A percentile compares a stretch with the other conserved stretches of the same genome.
Evolutionary conservation across 2,113 vertebrate genomes (phyloP).

Genomic region (Channa maculata): DNA sequence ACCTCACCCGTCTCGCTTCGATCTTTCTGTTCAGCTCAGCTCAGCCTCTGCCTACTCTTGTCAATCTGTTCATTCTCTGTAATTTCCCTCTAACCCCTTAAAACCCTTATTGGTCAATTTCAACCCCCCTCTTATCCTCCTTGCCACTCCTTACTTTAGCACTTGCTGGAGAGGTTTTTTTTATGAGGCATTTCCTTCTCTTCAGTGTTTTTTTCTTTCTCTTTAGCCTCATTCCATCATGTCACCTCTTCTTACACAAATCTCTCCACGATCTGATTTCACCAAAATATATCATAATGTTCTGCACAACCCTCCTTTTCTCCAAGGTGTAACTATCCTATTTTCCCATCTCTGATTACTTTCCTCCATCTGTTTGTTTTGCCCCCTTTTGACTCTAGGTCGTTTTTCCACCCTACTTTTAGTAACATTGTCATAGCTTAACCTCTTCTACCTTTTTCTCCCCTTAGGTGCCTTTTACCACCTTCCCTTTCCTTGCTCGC

Average conservation of each 20-base stretch:
- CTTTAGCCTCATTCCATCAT: slow-evolving; percentile 34
- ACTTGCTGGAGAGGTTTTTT: slow-evolving; percentile 48
- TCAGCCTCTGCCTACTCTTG: slow-evolving; percentile 29
- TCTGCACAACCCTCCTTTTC: slow-evolving; percentile 30
- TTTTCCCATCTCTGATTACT: slow-evolving; percentile 51
- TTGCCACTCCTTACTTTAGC: slow-evolving; percentile 48
- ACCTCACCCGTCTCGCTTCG: neutral
- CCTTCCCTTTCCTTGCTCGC: neutral
- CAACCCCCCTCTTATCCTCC: neutral
- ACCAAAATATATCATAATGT: slow-evolving; percentile 62
- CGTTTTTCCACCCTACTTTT: slow-evolving; percentile 55
- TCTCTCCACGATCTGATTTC: slow-evolving; percentile 62
- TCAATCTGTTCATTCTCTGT: slow-evolving; percentile 29
- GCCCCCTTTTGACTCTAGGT: slow-evolving; percentile 32
- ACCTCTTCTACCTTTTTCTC: slow-evolving; percentile 59
- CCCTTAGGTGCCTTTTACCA: slow-evolving; percentile 50
- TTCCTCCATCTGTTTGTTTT: slow-evolving; percentile 32
- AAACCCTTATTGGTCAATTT: slow-evolving; percentile 48
- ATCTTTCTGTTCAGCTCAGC: slow-evolving; percentile 8
- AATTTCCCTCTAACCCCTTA: slow-evolving; percentile 51
- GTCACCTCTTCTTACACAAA: slow-evolving; percentile 32
- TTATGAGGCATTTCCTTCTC: slow-evolving; percentile 16
- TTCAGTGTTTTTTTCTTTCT: slow-evolving; percentile 35
- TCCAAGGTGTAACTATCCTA: slow-evolving; percentile 54
- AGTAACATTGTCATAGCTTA: slow-evolving; percentile 64